Base-by-base conservation (phyloP, 2,888 invertebrate genomes). In the Leptinotarsa juncta region DNA sequence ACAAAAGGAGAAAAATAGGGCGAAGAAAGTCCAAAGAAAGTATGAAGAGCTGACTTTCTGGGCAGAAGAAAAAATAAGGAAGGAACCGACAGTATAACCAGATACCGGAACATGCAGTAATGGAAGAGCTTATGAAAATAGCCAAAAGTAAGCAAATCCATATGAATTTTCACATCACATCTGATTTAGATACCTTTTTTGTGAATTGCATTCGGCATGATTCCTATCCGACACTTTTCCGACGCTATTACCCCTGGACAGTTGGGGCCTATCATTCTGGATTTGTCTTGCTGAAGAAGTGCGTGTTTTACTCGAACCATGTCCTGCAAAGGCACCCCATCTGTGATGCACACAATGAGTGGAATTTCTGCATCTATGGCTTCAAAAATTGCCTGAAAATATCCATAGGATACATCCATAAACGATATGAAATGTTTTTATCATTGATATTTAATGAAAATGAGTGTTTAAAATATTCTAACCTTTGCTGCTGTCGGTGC, bases 161-260 rank as follows among this genome's bases (percentile, higher is more conserved):
- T 10, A 10, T 42, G 42, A 42, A 12, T 42, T 42, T 42, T 10
- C 42, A 42, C 10, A 10, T 42, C 3, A 42, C 42, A 42, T 10
- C 42, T 42, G 42, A 42, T 93, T 93, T 81, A 94, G 90, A 82
- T 90, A 71, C 95, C 95, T 83, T 88, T 89, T 84, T 93, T 91
- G 86, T 95, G 95, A 82, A 96, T 94, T 83, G 93, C 92, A 49
- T 93, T 95, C 18, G 96, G 96, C 95, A 96, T 95, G 42, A 85
- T 85, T 10, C 84, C 96, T 85, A 96, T 95, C 89, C 95, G 95
- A 86, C 95, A 96, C 90, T 92, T 88, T 81, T 90, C 91, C 5
- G 92, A 91, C 49, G 93, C 93, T 83, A 96, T 95, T 78, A 96
- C 93, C 80, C 86, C 95, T 12, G 95, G 95, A 86, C 95, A 96